Conservation (phyloP, 2,113 vertebrate genomes). For the Brienomyrus brachyistius region DNA sequence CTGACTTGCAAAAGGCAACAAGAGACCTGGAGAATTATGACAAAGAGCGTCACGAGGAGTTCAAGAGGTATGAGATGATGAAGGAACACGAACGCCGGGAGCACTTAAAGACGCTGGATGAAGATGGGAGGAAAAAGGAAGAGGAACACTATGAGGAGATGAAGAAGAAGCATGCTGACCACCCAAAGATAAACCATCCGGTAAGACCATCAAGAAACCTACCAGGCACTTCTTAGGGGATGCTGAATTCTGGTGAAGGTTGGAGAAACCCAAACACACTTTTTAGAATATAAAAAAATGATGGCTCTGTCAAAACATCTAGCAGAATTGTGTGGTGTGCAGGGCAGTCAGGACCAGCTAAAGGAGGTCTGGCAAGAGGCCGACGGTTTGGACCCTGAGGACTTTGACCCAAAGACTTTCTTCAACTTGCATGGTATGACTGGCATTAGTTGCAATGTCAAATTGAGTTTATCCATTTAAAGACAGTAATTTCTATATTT, state of each 20-base stretch:
- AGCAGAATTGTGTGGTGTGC: constrained; percentile 22
- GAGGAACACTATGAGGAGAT: constrained; percentile 79
- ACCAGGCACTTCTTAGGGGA: neutral
- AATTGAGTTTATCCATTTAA: neutral
- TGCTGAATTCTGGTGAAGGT: neutral
- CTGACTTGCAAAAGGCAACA: constrained; percentile 62
- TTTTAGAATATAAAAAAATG: neutral
- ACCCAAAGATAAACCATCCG: constrained; percentile 89
- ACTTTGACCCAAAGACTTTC: constrained; percentile 91
- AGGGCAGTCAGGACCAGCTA: constrained; percentile 92
- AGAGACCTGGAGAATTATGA: constrained; percentile 83
- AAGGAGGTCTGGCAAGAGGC: constrained; percentile 91
- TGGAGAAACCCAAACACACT: neutral
- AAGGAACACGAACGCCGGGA: constrained; percentile 85
- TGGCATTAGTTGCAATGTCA: neutral
- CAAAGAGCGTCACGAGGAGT: constrained; percentile 79
- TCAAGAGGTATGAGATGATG: constrained; percentile 87
- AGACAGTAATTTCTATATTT: neutral
- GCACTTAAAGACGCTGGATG: constrained; percentile 72
- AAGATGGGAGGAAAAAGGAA: constrained; percentile 76
- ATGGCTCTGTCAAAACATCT: neutral
- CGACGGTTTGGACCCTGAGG: constrained; percentile 81
- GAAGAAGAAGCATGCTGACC: constrained; percentile 82
- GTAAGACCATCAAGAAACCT: constrained; percentile 52
- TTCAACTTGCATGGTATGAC: constrained; percentile 87